Evolutionary conservation across 2,113 vertebrate species (phyloP), one percentile per base, ranked within the genome.

Genomic region (Helogale parvula): DNA sequence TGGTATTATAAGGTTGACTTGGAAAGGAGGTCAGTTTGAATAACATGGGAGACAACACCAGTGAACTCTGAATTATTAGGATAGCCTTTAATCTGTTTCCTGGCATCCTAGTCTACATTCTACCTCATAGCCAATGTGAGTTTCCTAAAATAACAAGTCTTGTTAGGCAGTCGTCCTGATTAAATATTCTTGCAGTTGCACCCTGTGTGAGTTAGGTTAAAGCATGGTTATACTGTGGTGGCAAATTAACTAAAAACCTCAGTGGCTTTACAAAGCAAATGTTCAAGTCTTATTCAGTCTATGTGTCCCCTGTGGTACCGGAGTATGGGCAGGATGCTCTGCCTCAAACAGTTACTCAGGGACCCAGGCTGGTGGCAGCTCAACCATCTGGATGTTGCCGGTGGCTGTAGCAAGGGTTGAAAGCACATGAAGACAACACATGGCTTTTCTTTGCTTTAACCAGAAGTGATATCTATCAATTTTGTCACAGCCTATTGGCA

Each of bases 231-330:
- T 66, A 2, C 13, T 82, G 7, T 29, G 38, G 35, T 35, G 74
- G 63, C 41, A 96, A 96, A 88, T 90, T 66, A 94, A 80, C 41
- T 93, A 23, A 74, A 84, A 93, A 69, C 92, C 11, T 90, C 81
- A 93, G 25, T 77, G 19, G 2, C 1, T 41, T 71, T 65, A 15
- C 45, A 72, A 90, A 93, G 10, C 16, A 88, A 95, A 82, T 25
- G 2, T 41, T 84, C 88, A 81, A 83, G 27, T 80, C 27, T 76
- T 90, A 21, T 13, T 93, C 35, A 63, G 66, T 86, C 63, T 57
- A 10, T 19, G 1, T 35, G 47, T 83, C 8, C 17, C 5, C 4
- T 54, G 19, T 65, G 47, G 65, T 83, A 76, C 21, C 27, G 25
- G 31, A 83, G 11, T 11, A 0, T 5, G 72, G 17, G 19, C 2